phyloP scores from a whole-genome alignment of 2,113 vertebrate species.

The Ctenomys sociabilis region DNA sequence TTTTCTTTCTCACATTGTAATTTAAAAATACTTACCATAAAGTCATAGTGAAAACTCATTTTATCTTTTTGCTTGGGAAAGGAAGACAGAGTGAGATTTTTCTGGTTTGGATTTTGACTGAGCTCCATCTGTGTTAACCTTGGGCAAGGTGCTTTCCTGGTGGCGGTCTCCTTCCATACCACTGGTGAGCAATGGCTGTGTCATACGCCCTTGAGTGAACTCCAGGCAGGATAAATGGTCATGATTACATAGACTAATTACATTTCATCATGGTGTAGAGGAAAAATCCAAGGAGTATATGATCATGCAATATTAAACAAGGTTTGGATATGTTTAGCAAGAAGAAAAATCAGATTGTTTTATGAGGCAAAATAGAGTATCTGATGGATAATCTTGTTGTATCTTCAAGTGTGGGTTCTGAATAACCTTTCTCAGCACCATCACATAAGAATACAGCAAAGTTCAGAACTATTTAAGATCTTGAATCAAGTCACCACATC shows the following conservation, averaged over 20 bases:
- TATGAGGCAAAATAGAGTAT: not conserved
- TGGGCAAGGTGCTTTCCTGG: not conserved
- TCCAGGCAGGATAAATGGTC: conserved; percentile 35
- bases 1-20: not conserved
- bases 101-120: conserved; percentile 28
- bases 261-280: not conserved
- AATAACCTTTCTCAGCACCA: not conserved
- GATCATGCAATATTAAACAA: conserved; percentile 38
- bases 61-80: not conserved
- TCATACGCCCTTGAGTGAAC: conserved; percentile 24
- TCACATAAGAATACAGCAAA: not conserved
- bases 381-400: not conserved
- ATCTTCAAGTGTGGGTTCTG: not conserved
- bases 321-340: conserved; percentile 30
- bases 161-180: not conserved
- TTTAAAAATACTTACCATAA: not conserved
- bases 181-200: not conserved
- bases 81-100: not conserved
- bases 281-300: not conserved
- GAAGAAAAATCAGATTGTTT: not conserved
- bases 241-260: conserved; percentile 46
- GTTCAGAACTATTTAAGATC: conserved; percentile 11
- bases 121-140: not conserved
- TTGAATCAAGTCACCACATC: not conserved
- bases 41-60: not conserved